Evolutionary conservation across 2,113 vertebrate species (phyloP).

Genomic region (Mungos mungo): DNA sequence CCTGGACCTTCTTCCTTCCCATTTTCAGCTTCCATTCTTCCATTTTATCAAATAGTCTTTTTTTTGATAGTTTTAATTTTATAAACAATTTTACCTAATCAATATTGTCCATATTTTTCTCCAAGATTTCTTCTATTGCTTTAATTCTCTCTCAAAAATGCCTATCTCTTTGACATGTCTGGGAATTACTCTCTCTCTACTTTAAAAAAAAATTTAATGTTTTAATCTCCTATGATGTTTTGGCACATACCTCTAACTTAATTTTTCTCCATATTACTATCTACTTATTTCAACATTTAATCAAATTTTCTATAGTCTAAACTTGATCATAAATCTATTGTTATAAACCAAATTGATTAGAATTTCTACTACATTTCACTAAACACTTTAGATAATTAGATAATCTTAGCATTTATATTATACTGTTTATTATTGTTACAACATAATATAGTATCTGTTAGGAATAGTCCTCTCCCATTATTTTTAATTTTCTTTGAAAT

Average conservation of each 20-base stretch:
- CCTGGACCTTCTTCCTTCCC: background rate
- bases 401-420: background rate
- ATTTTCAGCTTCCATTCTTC: background rate
- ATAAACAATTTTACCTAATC: background rate
- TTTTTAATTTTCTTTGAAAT: background rate
- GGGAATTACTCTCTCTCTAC: background rate
- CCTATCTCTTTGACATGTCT: background rate
- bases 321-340: background rate
- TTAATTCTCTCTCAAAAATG: background rate
- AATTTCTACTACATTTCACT: background rate
- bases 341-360: background rate
- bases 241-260: background rate
- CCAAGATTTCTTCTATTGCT: background rate
- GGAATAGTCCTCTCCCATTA: background rate
- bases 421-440: background rate
- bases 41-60: background rate
- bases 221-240: background rate
- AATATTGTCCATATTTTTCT: background rate
- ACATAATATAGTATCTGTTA: background rate
- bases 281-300: background rate
- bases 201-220: background rate
- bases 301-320: background rate
- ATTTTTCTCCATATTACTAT: background rate
- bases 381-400: background rate
- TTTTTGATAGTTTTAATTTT: background rate